These are phyloP conservation scores for Cydia strobilella DNA, from an alignment of 1,140 invertebrate genomes.

Conservation along the genomic window DNA sequence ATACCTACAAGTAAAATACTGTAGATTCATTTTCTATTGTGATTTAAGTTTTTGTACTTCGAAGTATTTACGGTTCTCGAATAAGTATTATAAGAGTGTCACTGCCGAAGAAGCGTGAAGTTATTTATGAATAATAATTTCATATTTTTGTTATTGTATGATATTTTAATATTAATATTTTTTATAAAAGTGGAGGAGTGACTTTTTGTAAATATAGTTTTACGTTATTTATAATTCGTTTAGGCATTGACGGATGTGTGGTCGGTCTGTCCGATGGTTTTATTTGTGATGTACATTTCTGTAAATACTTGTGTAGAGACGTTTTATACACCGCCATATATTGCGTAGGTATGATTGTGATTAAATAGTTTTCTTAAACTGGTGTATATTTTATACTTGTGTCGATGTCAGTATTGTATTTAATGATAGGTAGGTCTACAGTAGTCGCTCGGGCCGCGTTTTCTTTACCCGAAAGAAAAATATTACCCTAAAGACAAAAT, in stretches of 20 bases:
- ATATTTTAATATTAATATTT: slow-evolving; percentile 54
- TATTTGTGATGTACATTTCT: slow-evolving; percentile 63
- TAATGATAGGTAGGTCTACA: slow-evolving; percentile 54
- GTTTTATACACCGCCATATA: slow-evolving; percentile 50
- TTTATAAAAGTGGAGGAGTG: slow-evolving; percentile 47
- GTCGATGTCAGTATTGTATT: slow-evolving; percentile 66
- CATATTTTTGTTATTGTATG: slow-evolving; percentile 44
- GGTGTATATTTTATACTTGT: slow-evolving; percentile 65
- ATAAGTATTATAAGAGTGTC: slow-evolving; percentile 38
- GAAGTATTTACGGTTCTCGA: slow-evolving; percentile 43
- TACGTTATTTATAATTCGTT: slow-evolving; percentile 63
- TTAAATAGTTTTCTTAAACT: slow-evolving; percentile 44
- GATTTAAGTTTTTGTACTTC: slow-evolving; percentile 40
- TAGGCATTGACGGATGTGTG: slow-evolving; percentile 47
- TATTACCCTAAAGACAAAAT: not conserved
- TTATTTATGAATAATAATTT: slow-evolving; percentile 44
- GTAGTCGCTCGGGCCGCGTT: slow-evolving; percentile 38
- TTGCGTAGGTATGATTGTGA: slow-evolving; percentile 57
- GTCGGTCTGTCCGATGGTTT: slow-evolving; percentile 41
- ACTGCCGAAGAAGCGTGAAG: slow-evolving; percentile 44
- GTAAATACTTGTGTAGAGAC: slow-evolving; percentile 62
- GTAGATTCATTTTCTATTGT: slow-evolving; percentile 39
- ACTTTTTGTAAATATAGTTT: slow-evolving; percentile 72
- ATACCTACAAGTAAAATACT: slow-evolving; percentile 42
- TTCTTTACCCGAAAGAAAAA: slow-evolving; percentile 35